phyloP scores from a whole-genome alignment of 2,797 vertebrate genomes.

The Chaenodraco wilsoni region DNA sequence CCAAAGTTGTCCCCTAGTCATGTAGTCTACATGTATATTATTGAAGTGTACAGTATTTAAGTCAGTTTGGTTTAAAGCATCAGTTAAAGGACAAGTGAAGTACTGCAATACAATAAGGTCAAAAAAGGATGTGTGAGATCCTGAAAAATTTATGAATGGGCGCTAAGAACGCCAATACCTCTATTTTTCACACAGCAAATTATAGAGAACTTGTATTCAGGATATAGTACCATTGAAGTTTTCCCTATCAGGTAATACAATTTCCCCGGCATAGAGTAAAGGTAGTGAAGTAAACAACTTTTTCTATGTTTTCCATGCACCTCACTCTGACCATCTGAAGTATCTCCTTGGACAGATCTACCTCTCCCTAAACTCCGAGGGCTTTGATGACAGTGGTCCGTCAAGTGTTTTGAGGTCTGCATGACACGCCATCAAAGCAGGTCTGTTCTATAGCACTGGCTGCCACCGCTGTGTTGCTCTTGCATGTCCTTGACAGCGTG shows the following conservation, averaged over 20 bases:
- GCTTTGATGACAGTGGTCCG: constrained; percentile 64
- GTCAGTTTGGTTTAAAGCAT: no score
- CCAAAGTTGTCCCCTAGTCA: no score
- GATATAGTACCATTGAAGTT: not conserved
- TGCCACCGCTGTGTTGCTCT: constrained; percentile 49
- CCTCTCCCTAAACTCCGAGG: constrained; percentile 29
- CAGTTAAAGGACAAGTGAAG: not conserved
- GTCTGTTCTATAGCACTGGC: constrained; percentile 45
- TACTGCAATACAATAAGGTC: not conserved
- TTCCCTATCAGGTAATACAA: not conserved
- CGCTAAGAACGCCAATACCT: not conserved
- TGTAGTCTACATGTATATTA: no score
- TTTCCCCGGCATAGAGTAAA: constrained; percentile 17
- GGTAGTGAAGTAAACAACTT: constrained; percentile 26
- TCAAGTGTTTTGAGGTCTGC: constrained; percentile 58
- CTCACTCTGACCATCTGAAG: constrained; percentile 34
- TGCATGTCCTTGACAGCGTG: constrained; percentile 66
- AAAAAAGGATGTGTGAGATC: not conserved
- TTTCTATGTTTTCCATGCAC: constrained; percentile 3
- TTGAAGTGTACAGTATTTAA: no score
- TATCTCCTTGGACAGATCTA: constrained; percentile 25
- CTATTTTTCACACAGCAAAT: not conserved
- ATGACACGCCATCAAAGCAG: constrained; percentile 59
- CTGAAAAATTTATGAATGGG: not conserved
- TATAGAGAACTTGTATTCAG: not conserved